These are phyloP conservation scores for Monomorium pharaonis DNA, from an alignment of 1,140 invertebrate genomes.

Conservation along the genomic window DNA sequence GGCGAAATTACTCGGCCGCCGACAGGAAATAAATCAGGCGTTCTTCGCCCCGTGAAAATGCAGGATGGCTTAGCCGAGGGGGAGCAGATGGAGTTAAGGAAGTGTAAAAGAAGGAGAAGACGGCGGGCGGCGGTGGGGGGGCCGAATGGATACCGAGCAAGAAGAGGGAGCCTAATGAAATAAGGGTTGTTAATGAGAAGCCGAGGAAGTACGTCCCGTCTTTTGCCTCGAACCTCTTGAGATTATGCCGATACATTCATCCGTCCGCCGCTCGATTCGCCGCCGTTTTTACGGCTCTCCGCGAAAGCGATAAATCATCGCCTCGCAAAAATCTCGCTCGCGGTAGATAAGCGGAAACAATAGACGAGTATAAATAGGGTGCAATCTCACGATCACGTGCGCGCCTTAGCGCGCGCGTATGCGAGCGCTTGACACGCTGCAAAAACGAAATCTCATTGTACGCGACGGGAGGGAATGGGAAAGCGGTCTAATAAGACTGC, in stretches of 20 bases:
- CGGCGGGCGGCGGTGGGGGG: background rate
- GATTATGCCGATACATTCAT: slow-evolving; percentile 71
- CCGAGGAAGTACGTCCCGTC: slow-evolving; percentile 61
- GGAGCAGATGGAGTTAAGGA: slow-evolving; percentile 37
- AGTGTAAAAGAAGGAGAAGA: slow-evolving; percentile 42
- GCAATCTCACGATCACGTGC: slow-evolving; percentile 19
- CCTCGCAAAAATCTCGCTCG: slow-evolving; percentile 8
- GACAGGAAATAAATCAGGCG: slow-evolving; percentile 76
- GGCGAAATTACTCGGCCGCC: slow-evolving; percentile 75
- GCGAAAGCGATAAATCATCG: slow-evolving; percentile 37
- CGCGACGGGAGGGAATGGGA: background rate
- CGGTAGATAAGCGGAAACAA: slow-evolving; percentile 18
- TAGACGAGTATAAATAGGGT: slow-evolving; percentile 15
- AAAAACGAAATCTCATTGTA: slow-evolving; percentile 38
- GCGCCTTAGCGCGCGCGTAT: slow-evolving; percentile 4
- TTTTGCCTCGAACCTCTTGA: slow-evolving; percentile 64
- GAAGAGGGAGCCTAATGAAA: slow-evolving; percentile 74
- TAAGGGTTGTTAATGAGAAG: slow-evolving; percentile 79
- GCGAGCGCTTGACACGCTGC: slow-evolving; percentile 15
- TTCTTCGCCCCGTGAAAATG: slow-evolving; percentile 65
- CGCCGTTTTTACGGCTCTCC: slow-evolving; percentile 4
- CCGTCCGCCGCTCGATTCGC: background rate
- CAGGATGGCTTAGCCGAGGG: slow-evolving; percentile 37
- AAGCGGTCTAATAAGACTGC: slow-evolving; percentile 36
- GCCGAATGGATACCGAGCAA: slow-evolving; percentile 29